Conservation (phyloP, 2,888 invertebrate species). For the Mongoloraphidia duomilia region DNA sequence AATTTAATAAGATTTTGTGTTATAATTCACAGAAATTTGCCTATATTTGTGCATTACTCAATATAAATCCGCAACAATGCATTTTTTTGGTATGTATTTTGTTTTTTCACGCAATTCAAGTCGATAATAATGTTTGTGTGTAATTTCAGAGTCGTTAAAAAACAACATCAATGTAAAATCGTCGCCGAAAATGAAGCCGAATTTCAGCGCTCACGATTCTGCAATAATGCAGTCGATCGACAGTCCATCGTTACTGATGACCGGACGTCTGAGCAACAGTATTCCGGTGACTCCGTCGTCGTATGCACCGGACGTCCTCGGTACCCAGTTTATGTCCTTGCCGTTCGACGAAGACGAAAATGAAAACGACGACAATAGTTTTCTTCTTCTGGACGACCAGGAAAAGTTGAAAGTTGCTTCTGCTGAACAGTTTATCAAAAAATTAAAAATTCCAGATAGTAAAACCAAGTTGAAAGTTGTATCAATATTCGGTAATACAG, state of each 20-base stretch:
- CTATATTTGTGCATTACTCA: too few relatives aligned
- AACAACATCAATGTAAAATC: too few relatives aligned
- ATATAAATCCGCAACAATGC: too few relatives aligned
- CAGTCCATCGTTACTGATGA: conserved; percentile 15
- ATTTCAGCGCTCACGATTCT: not conserved
- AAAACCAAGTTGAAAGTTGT: conserved; percentile 56
- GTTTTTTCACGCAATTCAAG: too few relatives aligned
- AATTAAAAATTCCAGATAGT: conserved; percentile 31
- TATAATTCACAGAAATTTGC: too few relatives aligned
- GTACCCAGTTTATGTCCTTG: conserved; percentile 9
- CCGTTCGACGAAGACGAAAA: conserved; percentile 11
- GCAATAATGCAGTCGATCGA: conserved; percentile 25
- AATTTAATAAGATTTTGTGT: too few relatives aligned
- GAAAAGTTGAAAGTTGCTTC: conserved; percentile 43
- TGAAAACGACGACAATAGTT: conserved; percentile 26
- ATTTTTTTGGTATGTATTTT: too few relatives aligned
- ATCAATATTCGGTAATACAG: conserved; percentile 72
- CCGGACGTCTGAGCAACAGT: conserved; percentile 1
- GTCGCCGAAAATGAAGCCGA: too few relatives aligned
- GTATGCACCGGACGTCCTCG: conserved; percentile 7
- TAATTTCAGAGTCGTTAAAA: too few relatives aligned
- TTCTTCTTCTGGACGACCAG: conserved; percentile 44
- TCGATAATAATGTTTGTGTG: too few relatives aligned
- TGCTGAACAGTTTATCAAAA: conserved; percentile 36
- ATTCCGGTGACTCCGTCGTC: too few relatives aligned